These are phyloP conservation scores for Oreocharis arfaki DNA, from an alignment of 2,113 vertebrate genomes.

Conservation along the genomic window DNA sequence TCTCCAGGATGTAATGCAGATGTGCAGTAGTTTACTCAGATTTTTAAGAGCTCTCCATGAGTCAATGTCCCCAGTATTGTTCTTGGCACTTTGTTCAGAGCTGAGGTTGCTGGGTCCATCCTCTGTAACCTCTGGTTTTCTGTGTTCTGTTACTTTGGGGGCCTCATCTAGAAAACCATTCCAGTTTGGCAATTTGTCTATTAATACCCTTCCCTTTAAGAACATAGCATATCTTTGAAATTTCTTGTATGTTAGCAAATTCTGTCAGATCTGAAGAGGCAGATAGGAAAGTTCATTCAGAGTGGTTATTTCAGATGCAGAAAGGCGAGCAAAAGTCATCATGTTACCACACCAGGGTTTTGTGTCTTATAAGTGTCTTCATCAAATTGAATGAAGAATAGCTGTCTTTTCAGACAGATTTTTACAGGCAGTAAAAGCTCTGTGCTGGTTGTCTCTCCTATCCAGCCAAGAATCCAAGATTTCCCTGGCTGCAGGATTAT, in stretches of 20 bases:
- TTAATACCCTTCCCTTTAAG: not conserved
- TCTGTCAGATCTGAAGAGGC: not conserved
- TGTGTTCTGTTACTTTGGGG: not conserved
- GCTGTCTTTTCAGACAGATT: not conserved
- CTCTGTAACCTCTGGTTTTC: not conserved
- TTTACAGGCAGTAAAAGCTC: not conserved
- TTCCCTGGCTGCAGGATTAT: not conserved
- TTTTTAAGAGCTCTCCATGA: slow-evolving; percentile 24
- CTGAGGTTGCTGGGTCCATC: not conserved
- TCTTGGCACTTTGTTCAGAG: slow-evolving; percentile 6
- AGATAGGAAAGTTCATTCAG: not conserved
- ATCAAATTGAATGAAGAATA: not conserved
- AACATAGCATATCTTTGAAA: not conserved
- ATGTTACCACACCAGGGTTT: not conserved
- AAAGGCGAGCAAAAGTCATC: not conserved
- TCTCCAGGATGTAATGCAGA: not conserved
- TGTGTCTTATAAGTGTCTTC: not conserved
- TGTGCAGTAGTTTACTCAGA: not conserved
- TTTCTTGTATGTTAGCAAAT: not conserved
- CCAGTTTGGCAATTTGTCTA: not conserved
- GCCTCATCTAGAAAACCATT: not conserved
- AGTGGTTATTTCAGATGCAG: not conserved
- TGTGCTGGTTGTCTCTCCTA: not conserved
- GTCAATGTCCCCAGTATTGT: not conserved
- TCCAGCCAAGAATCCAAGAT: not conserved